These are phyloP conservation scores for Chaunax sp. DNA, from an alignment of 2,797 vertebrate species.

Conservation along the genomic window DNA sequence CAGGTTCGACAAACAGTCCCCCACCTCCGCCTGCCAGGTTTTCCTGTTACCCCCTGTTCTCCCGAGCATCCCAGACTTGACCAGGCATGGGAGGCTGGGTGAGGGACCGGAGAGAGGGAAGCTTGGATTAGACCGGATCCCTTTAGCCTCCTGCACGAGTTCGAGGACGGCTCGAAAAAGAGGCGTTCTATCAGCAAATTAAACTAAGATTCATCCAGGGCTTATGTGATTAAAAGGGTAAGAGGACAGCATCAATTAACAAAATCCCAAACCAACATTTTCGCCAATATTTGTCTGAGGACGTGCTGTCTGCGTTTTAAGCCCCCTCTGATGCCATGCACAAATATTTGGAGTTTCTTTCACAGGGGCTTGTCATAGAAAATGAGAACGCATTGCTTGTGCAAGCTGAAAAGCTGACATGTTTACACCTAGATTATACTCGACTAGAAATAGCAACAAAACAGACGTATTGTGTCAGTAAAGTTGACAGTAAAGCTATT, in stretches of 20 bases:
- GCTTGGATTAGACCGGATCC: conserved; percentile 78
- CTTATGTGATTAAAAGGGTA: conserved; percentile 84
- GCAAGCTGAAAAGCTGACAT: conserved; percentile 51
- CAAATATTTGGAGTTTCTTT: conserved; percentile 77
- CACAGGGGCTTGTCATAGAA: conserved; percentile 50
- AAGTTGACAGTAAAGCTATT: conserved; percentile 43
- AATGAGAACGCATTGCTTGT: conserved; percentile 50
- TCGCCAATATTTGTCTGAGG: conserved; percentile 80
- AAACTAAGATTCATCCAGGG: conserved; percentile 82
- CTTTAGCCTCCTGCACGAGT: conserved; percentile 67
- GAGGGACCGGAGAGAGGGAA: conserved; percentile 38
- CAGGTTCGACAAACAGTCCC: conserved; percentile 77
- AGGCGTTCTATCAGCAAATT: conserved; percentile 80
- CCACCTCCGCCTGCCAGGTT: conserved; percentile 64
- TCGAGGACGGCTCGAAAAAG: conserved; percentile 56
- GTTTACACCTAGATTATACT: conserved; percentile 54
- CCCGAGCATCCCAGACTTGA: conserved; percentile 52
- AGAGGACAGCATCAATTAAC: conserved; percentile 83
- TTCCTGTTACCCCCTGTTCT: conserved; percentile 39
- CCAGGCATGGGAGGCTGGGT: conserved; percentile 46
- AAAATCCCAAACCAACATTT: conserved; percentile 80
- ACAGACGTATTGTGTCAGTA: conserved; percentile 26
- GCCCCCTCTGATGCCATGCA: conserved; percentile 66
- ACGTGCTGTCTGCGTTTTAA: conserved; percentile 75
- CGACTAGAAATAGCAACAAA: conserved; percentile 46